Percentiles rank a stretch among this genome's conserved stretches.
Conservation (phyloP, 2,113 vertebrate genomes). For the Garra rufa region DNA sequence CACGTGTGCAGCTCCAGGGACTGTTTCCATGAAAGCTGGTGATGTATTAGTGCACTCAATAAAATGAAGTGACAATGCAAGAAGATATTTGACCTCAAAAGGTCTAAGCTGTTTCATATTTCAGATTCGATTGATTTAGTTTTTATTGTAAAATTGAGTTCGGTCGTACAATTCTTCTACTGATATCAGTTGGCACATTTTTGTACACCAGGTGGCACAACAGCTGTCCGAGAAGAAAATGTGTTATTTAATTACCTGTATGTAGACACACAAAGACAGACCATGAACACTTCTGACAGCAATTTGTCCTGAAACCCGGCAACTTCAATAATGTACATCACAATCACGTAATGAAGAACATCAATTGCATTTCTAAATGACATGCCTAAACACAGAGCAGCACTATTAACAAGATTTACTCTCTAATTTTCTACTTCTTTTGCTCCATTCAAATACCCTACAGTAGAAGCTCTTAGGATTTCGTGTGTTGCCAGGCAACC, state of each 20-base stretch:
- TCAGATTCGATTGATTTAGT: neutral
- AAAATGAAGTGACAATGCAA: neutral
- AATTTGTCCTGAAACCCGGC: neutral
- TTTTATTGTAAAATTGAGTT: neutral
- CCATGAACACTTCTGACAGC: slow-evolving; percentile 12
- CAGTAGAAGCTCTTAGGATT: slow-evolving; percentile 35
- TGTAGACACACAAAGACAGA: neutral
- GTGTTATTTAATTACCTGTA: neutral
- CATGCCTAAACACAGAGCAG: neutral
- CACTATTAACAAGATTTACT: slow-evolving; percentile 8
- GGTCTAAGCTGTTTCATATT: neutral
- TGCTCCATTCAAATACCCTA: slow-evolving; percentile 28
- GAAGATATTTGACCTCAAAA: neutral
- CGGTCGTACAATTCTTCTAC: too few relatives aligned
- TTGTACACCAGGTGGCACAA: slow-evolving; percentile 6
- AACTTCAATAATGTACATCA: neutral
- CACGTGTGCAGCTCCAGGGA: slow-evolving; percentile 37
- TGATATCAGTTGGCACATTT: neutral
- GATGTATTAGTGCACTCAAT: slow-evolving; percentile 1
- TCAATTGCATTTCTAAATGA: neutral
- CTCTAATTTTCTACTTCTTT: neutral
- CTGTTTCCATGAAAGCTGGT: slow-evolving; percentile 45
- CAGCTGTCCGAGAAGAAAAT: neutral
- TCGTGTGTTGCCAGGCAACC: slow-evolving; percentile 39
- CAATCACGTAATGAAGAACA: neutral